These are phyloP conservation scores for Platysteira castanea DNA, from an alignment of 2,113 vertebrate genomes.

Conservation along the genomic window DNA sequence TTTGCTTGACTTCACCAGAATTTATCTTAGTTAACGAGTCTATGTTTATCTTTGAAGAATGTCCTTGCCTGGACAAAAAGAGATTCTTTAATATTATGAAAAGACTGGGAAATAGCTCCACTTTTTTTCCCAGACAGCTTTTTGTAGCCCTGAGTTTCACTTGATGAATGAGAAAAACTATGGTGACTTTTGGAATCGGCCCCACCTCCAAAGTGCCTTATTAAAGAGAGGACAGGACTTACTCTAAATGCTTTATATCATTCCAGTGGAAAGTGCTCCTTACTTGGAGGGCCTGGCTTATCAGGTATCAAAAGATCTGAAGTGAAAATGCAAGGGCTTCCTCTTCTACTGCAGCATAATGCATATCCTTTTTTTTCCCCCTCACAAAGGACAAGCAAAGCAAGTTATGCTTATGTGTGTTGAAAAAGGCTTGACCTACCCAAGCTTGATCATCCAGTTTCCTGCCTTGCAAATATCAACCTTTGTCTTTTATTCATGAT, in stretches of 20 bases:
- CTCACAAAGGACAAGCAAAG: slow-evolving; percentile 21
- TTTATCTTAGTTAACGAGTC: background rate
- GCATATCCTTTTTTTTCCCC: background rate
- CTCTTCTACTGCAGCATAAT: background rate
- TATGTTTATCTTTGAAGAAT: background rate
- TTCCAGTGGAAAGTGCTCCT: background rate
- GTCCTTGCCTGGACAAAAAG: background rate
- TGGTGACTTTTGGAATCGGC: background rate
- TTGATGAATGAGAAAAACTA: background rate
- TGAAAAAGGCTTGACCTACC: background rate
- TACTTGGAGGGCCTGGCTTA: background rate
- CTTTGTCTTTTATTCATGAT: background rate
- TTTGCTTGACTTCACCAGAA: background rate
- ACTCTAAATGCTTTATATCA: background rate
- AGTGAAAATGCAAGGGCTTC: background rate
- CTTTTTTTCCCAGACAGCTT: background rate
- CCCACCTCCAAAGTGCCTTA: background rate
- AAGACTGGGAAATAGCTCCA: background rate
- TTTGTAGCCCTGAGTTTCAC: background rate
- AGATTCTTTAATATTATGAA: background rate
- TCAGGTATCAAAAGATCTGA: background rate
- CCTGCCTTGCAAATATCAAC: background rate
- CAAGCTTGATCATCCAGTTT: slow-evolving; percentile 20
- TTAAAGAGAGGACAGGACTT: background rate
- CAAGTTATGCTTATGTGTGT: slow-evolving; percentile 21